Evolutionary conservation across 2,113 vertebrate genomes (phyloP), one percentile per base, ranked within the genome.

Genomic region (Perognathus longimembris): DNA sequence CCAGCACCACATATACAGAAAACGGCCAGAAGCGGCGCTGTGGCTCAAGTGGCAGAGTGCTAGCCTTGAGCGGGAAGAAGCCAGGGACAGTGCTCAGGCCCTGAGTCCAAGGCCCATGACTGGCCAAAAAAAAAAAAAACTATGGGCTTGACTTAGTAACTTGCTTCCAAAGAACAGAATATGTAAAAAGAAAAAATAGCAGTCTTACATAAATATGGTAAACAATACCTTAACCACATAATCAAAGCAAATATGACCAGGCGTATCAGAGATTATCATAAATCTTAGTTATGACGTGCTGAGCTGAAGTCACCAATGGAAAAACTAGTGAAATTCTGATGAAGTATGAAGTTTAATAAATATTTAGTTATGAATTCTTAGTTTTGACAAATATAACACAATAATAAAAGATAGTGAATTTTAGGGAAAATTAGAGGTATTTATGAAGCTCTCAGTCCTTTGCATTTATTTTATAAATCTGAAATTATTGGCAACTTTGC

Each of bases 111-210:
- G n/a, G n/a, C n/a, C n/a, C n/a, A n/a, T n/a, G n/a, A n/a, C n/a
- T n/a, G n/a, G n/a, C n/a, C n/a, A n/a, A n/a, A n/a, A n/a, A n/a
- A n/a, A n/a, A n/a, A n/a, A n/a, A n/a, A n/a, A n/a, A n/a, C n/a
- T n/a, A n/a, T n/a, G 69, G 77, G n/a, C 87, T 83, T 80, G 61
- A 71, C 18, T 81, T 80, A 70, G 21, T 57, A 36, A 88, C 54
- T 93, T 93, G 36, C 45, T 90, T 91, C 54, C 54, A 61, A 36
- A 77, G 42, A 34, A 34, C 7, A 85, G 21, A 88, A 61, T 57
- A 28, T 7, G 8, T 15, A 64, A 81, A 69, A 7, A 50, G 6
- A n/a, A 24, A 88, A 61, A 26, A n/a, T 8, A 54, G 59, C 4
- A 34, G 5, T 63, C 54, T 61, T 34, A 38, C 18, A 64, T 32